phyloP scores from a whole-genome alignment of 2,888 invertebrate genomes.

The Dasypolia templi region DNA sequence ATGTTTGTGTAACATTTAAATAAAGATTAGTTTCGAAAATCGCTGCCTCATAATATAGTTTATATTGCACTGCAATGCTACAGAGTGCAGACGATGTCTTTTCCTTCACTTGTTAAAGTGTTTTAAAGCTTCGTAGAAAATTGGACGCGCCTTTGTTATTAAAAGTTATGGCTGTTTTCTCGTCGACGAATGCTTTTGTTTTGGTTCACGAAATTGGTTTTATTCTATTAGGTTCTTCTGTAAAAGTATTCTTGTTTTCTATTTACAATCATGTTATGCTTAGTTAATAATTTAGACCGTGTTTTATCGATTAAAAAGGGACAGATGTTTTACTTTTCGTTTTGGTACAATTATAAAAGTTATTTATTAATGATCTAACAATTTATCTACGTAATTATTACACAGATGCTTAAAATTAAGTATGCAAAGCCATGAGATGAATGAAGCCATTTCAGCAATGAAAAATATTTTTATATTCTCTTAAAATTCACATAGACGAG shows the following conservation, averaged over 20 bases:
- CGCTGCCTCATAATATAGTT: slow-evolving; percentile 9
- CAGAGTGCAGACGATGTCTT: slow-evolving; percentile 35
- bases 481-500: background rate
- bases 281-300: background rate
- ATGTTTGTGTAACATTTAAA: too few relatives aligned
- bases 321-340: background rate
- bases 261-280: background rate
- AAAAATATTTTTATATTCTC: background rate
- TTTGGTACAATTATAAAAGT: background rate
- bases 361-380: too few relatives aligned
- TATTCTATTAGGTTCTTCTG: slow-evolving; percentile 7
- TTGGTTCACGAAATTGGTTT: slow-evolving; percentile 42
- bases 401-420: background rate
- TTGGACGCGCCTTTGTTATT: slow-evolving; percentile 44
- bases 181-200: slow-evolving; percentile 18
- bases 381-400: background rate
- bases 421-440: too few relatives aligned
- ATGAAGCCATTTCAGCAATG: too few relatives aligned
- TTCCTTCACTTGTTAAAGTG: slow-evolving; percentile 28
- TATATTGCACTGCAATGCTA: slow-evolving; percentile 44
- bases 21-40: slow-evolving; percentile 3
- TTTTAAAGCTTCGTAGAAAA: slow-evolving; percentile 48
- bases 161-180: slow-evolving; percentile 47
- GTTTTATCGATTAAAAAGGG: too few relatives aligned
- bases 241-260: slow-evolving; percentile 5